Conservation (phyloP, 2,113 vertebrate genomes). For the Phocoena phocoena region DNA sequence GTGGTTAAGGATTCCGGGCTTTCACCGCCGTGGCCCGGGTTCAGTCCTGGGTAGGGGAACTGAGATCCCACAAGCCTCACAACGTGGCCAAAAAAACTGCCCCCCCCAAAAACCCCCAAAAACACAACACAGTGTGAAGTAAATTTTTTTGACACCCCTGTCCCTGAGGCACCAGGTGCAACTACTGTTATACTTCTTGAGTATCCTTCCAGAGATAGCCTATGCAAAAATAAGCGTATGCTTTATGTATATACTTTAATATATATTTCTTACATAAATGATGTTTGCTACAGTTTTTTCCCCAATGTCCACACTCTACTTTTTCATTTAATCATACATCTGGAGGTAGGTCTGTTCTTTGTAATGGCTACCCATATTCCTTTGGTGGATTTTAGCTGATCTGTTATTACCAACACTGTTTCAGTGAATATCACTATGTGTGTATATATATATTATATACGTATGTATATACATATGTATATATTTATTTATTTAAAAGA, state of each 20-base stretch:
- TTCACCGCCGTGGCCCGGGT: too few relatives aligned
- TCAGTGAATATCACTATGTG: not conserved
- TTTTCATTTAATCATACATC: not conserved
- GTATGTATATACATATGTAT: not conserved
- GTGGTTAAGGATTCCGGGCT: not conserved
- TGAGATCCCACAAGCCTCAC: too few relatives aligned
- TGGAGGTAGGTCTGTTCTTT: not conserved
- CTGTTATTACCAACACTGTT: not conserved
- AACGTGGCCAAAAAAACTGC: too few relatives aligned
- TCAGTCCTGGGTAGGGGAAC: too few relatives aligned
- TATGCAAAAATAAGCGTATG: not conserved
- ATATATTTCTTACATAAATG: not conserved
- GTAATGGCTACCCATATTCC: not conserved
- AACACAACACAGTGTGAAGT: not conserved
- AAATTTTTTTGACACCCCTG: not conserved
- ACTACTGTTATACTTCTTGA: not conserved
- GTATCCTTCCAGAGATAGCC: not conserved
- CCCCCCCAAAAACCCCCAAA: rapidly evolving
- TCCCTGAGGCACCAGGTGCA: not conserved
- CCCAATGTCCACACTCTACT: not conserved
- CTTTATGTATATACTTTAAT: not conserved
- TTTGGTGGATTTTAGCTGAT: not conserved
- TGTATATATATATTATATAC: not conserved
- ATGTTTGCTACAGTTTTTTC: not conserved
- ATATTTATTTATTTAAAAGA: not conserved